Base-by-base conservation (phyloP, 2,797 vertebrate species). In the Paramormyrops hopkinsi region DNA sequence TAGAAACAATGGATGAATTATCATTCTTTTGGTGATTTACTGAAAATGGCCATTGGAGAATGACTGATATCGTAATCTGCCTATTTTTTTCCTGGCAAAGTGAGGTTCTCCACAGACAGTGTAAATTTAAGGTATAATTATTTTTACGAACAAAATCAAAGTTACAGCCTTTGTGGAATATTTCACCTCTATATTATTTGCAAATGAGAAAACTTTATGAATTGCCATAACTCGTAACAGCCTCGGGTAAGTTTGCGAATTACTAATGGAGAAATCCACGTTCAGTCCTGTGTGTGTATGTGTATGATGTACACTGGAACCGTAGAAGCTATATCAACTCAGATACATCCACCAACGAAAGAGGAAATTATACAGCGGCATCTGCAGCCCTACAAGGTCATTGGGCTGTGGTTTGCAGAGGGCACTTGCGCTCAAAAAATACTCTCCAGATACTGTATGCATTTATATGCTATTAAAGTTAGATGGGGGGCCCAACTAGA, bases 251-350 rank as follows among this genome's bases (percentile, higher is more conserved):
- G 51, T 44, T 33, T 65, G 87, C 25, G 46, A 37, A 88, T 86
- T 22, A 19, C 25, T 56, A 56, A 86, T 56, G 22, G 4, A 85
- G 53, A 50, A 85, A 85, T 4, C 2, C 44, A 53, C 4, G 0
- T 50, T 22, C 4, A 3, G 83, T 46, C 87, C 89, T 90, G 89
- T 91, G 90, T 89, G 91, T 89, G 88, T 90, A 85, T 90, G 89
- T 89, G 89, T 73, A 17, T 91, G 76, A 85, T 33, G n/a, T 33
- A 14, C 48, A 25, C 48, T 14, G 11, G 46, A 53, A 51, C 83
- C 1, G 5, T 46, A 82, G 37, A 79, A 19, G 76, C 2, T 22
- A n/a, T 17, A 14, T 73, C 29, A 73, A 73, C 29, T 73, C 12
- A 14, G 65, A 33, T 37, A 73, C 29, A 37, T 73, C 76, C 2